These are phyloP conservation scores for Platysteira castanea DNA, from an alignment of 2,113 vertebrate species.

Conservation along the genomic window DNA sequence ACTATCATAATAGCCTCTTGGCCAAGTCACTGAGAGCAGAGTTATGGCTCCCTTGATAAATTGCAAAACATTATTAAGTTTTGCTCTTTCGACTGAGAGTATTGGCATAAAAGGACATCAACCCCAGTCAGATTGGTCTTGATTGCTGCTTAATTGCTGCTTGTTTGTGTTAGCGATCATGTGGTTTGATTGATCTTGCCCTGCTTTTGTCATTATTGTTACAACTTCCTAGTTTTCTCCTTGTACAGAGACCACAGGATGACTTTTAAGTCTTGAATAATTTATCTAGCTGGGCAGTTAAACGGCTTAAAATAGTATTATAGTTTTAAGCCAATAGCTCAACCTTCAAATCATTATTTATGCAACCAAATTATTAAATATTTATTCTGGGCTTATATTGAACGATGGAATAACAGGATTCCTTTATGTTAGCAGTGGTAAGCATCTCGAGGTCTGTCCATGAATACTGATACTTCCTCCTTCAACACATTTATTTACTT, in stretches of 20 bases:
- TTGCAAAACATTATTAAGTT: conserved; percentile 60
- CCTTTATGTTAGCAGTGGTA: conserved; percentile 1
- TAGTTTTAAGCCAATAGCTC: conserved; percentile 44
- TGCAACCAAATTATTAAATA: conserved; percentile 59
- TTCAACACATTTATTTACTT: neutral
- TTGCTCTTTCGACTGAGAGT: conserved; percentile 42
- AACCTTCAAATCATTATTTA: conserved; percentile 52
- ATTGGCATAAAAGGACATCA: conserved; percentile 61
- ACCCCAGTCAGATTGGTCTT: conserved; percentile 48
- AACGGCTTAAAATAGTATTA: conserved; percentile 51
- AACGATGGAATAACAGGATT: conserved; percentile 2
- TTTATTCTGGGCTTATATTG: conserved; percentile 43
- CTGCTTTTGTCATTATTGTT: conserved; percentile 61
- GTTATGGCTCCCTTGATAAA: conserved; percentile 57
- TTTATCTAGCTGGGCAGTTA: conserved; percentile 28
- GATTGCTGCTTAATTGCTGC: conserved; percentile 70
- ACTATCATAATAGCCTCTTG: conserved; percentile 43
- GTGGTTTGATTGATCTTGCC: conserved; percentile 66
- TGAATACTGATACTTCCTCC: conserved; percentile 17
- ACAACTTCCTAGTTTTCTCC: conserved; percentile 63
- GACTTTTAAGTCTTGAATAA: conserved; percentile 57
- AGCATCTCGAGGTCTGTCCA: neutral
- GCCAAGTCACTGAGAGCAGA: conserved; percentile 40
- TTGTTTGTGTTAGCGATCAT: conserved; percentile 64
- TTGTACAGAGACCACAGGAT: conserved; percentile 61